These are phyloP conservation scores for Carposina sasakii DNA, from an alignment of 1,140 invertebrate genomes.

Conservation along the genomic window DNA sequence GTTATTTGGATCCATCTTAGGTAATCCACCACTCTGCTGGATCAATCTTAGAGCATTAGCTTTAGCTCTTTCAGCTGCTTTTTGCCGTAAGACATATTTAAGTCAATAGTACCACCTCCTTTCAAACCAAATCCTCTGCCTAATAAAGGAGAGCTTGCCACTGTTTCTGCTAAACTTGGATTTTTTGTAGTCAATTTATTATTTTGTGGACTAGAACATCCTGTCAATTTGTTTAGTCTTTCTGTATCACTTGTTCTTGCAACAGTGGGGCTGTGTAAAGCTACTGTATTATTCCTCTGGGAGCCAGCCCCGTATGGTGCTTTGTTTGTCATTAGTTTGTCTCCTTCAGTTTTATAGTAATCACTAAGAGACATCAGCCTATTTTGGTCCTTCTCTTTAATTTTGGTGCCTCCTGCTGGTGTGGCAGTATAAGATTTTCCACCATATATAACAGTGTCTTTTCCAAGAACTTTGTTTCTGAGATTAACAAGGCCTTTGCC, in stretches of 20 bases:
- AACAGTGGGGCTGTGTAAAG: slow-evolving; percentile 74
- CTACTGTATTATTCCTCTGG: slow-evolving; percentile 72
- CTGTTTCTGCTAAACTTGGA: slow-evolving; percentile 49
- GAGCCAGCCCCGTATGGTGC: slow-evolving; percentile 65
- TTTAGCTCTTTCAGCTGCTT: slow-evolving; percentile 75
- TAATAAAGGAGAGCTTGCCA: slow-evolving; percentile 47
- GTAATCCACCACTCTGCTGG: slow-evolving; percentile 77
- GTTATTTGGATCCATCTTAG: slow-evolving; percentile 80
- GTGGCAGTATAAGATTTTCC: slow-evolving; percentile 77
- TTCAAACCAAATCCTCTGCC: slow-evolving; percentile 59
- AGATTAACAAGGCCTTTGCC: slow-evolving; percentile 77
- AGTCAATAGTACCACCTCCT: slow-evolving; percentile 74
- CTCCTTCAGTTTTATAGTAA: slow-evolving; percentile 56
- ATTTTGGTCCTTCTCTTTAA: slow-evolving; percentile 73
- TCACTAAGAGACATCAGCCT: slow-evolving; percentile 70
- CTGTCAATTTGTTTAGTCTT: slow-evolving; percentile 73
- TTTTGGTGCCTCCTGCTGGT: slow-evolving; percentile 72
- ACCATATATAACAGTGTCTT: slow-evolving; percentile 81
- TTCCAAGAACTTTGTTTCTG: slow-evolving; percentile 81
- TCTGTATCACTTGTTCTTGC: slow-evolving; percentile 76
- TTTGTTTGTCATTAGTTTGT: slow-evolving; percentile 60
- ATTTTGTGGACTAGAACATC: slow-evolving; percentile 23
- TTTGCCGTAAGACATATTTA: slow-evolving; percentile 75
- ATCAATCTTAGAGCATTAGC: slow-evolving; percentile 80
- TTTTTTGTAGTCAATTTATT: too few species aligned